Evolutionary conservation across 2,797 vertebrate genomes (phyloP).

Genomic region (Octomys mimax): DNA sequence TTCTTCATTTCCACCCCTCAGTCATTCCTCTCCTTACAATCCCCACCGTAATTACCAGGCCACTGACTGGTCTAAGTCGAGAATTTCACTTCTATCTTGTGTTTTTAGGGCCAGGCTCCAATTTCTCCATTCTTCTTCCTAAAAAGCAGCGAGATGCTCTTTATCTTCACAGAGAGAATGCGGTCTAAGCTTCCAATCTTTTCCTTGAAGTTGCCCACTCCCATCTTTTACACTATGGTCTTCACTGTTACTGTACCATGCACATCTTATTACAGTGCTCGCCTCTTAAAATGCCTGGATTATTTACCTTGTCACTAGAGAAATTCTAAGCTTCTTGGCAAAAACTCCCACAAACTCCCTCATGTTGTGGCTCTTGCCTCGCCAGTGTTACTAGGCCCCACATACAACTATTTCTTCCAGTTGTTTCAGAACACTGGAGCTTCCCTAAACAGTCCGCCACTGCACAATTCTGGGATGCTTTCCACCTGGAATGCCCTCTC

Average conservation of each 20-base stretch:
- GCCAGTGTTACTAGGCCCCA: neutral
- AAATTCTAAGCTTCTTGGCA: constrained; percentile 10
- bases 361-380: neutral
- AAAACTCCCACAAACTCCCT: constrained; percentile 1
- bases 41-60: neutral
- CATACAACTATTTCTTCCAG: neutral
- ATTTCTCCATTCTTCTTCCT: neutral
- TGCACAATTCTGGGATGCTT: neutral
- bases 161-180: neutral
- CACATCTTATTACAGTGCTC: constrained; percentile 5
- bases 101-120: neutral
- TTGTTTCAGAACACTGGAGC: neutral
- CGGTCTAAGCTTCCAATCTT: neutral
- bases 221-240: neutral
- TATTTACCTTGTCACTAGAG: neutral
- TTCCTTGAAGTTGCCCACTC: neutral
- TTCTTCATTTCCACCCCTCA: neutral
- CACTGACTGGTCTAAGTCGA: neutral
- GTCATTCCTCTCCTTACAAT: neutral
- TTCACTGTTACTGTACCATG: neutral
- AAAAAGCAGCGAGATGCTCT: neutral
- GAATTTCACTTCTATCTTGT: neutral
- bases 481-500: neutral
- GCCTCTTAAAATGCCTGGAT: neutral
- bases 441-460: neutral